Evolutionary conservation across 2,888 invertebrate species (phyloP).

Genomic region (Gymnosoma rotundatum): DNA sequence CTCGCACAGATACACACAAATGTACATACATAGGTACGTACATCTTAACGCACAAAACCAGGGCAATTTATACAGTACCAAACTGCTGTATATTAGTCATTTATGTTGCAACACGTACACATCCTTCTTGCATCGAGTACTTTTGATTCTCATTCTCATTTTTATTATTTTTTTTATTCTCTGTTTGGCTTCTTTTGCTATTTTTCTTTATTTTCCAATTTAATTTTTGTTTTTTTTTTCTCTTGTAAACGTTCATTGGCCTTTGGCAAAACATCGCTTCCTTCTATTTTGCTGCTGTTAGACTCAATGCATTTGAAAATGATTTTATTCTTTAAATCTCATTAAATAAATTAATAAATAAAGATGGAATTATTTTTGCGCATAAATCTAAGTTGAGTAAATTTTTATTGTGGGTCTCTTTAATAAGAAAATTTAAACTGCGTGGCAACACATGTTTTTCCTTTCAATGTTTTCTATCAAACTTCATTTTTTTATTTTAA

Average conservation of each 20-base stretch:
- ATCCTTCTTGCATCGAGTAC: conserved; percentile 16
- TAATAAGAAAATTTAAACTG: too few relatives aligned
- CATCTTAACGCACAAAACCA: conserved; percentile 20
- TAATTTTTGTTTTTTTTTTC: conserved; percentile 9
- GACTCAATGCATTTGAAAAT: conserved; percentile 20
- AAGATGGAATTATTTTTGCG: conserved; percentile 36
- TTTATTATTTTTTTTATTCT: too few relatives aligned
- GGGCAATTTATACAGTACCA: conserved; percentile 26
- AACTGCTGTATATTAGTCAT: conserved; percentile 65
- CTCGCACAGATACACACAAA: neutral
- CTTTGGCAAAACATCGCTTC: conserved; percentile 43
- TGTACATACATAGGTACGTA: neutral
- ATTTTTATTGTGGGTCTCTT: too few relatives aligned
- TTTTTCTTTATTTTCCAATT: conserved; percentile 48
- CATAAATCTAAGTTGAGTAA: conserved; percentile 6
- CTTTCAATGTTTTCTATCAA: too few relatives aligned
- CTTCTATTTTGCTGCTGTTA: conserved; percentile 30
- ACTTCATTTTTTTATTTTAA: too few relatives aligned
- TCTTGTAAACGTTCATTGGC: conserved; percentile 63
- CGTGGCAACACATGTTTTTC: too few relatives aligned
- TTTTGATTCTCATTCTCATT: conserved; percentile 17
- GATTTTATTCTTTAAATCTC: conserved; percentile 28
- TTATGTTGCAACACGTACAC: conserved; percentile 63
- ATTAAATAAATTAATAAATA: conserved; percentile 35
- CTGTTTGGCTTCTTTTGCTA: conserved; percentile 23